phyloP scores from a whole-genome alignment of 2,888 invertebrate genomes.

The Nebria salina region DNA sequence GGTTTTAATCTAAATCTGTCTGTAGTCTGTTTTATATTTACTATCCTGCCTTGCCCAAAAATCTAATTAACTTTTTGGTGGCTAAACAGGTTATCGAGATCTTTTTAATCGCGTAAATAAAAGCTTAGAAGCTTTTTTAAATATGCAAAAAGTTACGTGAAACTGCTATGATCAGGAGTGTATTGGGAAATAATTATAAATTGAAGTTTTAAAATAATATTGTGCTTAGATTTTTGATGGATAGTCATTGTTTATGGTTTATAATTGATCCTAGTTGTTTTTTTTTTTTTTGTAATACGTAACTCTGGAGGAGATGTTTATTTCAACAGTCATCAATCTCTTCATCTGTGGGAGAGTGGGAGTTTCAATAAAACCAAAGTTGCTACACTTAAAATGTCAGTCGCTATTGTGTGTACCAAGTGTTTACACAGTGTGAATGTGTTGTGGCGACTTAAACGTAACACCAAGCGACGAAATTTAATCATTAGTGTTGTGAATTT shows the following conservation, averaged over 20 bases:
- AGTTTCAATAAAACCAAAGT: conserved; percentile 8
- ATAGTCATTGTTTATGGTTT: no score
- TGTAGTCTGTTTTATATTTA: not conserved
- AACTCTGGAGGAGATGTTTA: not conserved
- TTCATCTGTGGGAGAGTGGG: not conserved
- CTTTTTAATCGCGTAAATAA: not conserved
- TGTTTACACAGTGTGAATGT: conserved; percentile 5
- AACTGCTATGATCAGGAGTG: no score
- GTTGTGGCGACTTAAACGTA: not conserved
- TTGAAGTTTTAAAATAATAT: no score
- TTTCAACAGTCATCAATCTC: not conserved
- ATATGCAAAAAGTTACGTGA: not conserved
- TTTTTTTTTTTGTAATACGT: not conserved
- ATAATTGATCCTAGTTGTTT: no score
- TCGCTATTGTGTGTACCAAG: not conserved
- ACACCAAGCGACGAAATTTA: conserved; percentile 4
- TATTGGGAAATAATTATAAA: no score
- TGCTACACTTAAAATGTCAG: conserved; percentile 7
- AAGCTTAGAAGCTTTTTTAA: not conserved
- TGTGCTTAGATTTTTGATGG: no score
- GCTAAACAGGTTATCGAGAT: not conserved
- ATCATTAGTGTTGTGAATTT: not conserved
- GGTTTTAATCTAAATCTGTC: not conserved
- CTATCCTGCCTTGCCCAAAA: not conserved
- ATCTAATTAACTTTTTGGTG: not conserved